Base-by-base conservation (phyloP, 2,113 vertebrate species). In the Cacatua alba region DNA sequence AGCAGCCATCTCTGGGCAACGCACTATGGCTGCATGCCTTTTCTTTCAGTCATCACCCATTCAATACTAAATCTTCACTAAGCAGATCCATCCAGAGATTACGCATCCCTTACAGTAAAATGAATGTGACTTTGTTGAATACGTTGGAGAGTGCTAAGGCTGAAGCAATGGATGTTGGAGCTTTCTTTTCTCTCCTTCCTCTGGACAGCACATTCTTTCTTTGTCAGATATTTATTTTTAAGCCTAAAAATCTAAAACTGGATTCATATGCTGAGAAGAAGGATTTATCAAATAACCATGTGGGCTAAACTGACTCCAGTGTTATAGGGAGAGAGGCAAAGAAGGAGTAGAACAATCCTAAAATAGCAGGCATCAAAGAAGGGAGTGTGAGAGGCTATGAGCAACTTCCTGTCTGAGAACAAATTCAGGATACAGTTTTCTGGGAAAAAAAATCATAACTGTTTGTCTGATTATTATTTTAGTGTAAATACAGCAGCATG, bases 301-400 rank as follows among this genome's bases (percentile, higher is more conserved):
- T 84, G 78, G 48, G n/a, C 81, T 95, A 79, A 86, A 96, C 12
- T 69, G 31, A 76, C 89, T 87, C 71, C 31, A 87, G 77, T 94
- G 93, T 92, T 94, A 91, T 43, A 82, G 70, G 16, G 31, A 91
- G 53, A 85, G 63, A 95, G 62, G 44, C 76, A 89, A 84, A 92
- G 64, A 67, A 84, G 46, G 41, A 93, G 41, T 46, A 83, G 81
- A 95, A 48, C 13, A n/a, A 86, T 89, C 78, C 49, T 82, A 92
- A 94, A 96, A 97, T 97, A 96, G 78, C 67, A 95, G 44, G 53
- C 81, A 77, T 94, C 81, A 80, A 71, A 94, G 80, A 87, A 6
- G 21, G 41, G 65, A 78, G 26, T 93, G 74, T 74, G 63, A 89
- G 59, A 93, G n/a, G 20, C 67, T 60, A 21, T 82, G 78, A 94